Percentiles rank a stretch among this genome's conserved stretches.
Conservation (phyloP, 2,888 invertebrate species). For the Sympetrum striolatum region DNA sequence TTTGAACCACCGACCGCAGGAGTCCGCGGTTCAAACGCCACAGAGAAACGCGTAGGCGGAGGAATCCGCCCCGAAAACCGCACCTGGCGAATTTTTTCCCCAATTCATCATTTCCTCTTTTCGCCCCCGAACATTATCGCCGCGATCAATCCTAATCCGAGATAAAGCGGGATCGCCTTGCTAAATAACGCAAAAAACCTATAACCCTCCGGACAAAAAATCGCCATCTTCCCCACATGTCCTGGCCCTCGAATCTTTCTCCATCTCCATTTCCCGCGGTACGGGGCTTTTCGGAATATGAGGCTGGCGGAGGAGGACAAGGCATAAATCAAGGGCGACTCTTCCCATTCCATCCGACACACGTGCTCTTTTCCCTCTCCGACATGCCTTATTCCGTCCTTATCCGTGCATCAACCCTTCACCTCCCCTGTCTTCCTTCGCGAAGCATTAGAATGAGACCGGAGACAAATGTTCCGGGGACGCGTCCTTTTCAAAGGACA, state of each 20-base stretch:
- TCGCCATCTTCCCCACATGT: not conserved
- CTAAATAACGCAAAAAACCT: not conserved
- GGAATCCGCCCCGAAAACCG: not conserved
- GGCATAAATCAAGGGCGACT: slow-evolving; percentile 16
- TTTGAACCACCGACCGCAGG: not conserved
- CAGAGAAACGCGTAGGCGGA: not conserved
- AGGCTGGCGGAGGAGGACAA: not conserved
- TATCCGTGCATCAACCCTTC: not conserved
- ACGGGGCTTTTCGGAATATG: not conserved
- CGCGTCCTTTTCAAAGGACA: no score
- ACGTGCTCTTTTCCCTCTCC: not conserved
- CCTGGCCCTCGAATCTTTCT: not conserved
- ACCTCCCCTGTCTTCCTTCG: no score
- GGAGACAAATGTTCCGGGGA: no score
- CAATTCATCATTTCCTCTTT: not conserved
- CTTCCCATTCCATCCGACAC: slow-evolving; percentile 14
- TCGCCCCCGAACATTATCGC: not conserved
- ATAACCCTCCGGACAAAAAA: not conserved
- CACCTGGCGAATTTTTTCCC: not conserved
- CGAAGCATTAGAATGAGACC: no score
- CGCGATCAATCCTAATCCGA: not conserved
- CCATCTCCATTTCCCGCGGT: not conserved
- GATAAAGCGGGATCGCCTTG: not conserved
- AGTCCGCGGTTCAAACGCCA: not conserved
- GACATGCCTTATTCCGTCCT: not conserved